Evolutionary conservation across 1,140 invertebrate species (phyloP).

Genomic region (Cydia splendana): DNA sequence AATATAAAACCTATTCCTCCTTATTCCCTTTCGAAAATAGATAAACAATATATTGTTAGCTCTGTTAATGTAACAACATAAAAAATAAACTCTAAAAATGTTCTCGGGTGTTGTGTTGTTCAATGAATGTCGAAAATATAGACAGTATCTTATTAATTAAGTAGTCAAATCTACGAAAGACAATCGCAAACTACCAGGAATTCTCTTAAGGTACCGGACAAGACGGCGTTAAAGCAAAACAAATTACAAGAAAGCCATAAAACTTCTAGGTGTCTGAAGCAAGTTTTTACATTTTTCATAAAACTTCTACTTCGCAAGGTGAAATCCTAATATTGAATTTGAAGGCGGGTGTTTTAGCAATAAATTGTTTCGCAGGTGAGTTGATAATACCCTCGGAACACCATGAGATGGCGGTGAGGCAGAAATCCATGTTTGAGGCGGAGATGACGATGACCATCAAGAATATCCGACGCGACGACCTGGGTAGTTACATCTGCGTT

Average conservation of each 20-base stretch:
- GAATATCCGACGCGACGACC: slow-evolving; percentile 89
- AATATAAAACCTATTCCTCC: too few species aligned
- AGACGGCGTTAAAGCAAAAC: slow-evolving; percentile 70
- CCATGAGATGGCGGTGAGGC: slow-evolving; percentile 87
- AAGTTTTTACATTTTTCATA: slow-evolving; percentile 79
- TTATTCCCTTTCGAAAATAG: too few species aligned
- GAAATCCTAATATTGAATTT: slow-evolving; percentile 79
- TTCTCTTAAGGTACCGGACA: slow-evolving; percentile 51
- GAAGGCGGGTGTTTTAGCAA: slow-evolving; percentile 72
- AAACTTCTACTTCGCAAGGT: slow-evolving; percentile 71
- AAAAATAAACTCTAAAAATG: neutral
- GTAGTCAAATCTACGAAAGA: neutral
- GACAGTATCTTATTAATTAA: neutral
- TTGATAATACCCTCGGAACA: slow-evolving; percentile 91
- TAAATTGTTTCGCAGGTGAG: slow-evolving; percentile 83
- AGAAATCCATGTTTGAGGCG: slow-evolving; percentile 90
- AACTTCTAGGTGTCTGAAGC: slow-evolving; percentile 71
- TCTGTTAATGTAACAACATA: too few species aligned
- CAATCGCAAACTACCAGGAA: slow-evolving; percentile 31
- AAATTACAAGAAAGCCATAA: slow-evolving; percentile 76
- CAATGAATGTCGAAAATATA: neutral
- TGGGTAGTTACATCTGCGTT: slow-evolving; percentile 93
- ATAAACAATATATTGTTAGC: too few species aligned
- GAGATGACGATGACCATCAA: slow-evolving; percentile 92
- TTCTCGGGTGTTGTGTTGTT: neutral